Evolutionary conservation across 2,888 invertebrate species (phyloP).

Genomic region (Tipula unca): DNA sequence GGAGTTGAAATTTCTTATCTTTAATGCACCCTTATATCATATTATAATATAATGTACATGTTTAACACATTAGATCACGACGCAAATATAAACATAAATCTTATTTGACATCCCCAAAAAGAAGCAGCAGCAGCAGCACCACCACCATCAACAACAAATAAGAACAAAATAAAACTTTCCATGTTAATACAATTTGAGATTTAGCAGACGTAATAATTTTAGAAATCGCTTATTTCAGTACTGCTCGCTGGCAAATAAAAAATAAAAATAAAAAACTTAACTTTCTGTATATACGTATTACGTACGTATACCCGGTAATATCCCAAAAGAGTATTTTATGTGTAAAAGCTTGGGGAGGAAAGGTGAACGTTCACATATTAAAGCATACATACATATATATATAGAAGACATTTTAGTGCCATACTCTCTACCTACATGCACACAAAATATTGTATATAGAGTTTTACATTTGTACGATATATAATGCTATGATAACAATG

Average conservation of each 20-base stretch:
- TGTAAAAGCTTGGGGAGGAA: neutral
- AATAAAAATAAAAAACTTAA: neutral
- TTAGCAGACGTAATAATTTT: neutral
- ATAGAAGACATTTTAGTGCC: neutral
- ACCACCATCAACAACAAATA: neutral
- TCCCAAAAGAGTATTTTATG: neutral
- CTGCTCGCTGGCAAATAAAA: neutral
- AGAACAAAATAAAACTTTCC: neutral
- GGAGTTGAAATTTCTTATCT: neutral
- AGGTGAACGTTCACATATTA: neutral
- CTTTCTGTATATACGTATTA: neutral
- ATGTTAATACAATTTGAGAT: neutral
- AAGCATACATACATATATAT: too few species aligned
- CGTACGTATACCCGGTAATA: neutral
- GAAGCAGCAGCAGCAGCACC: neutral
- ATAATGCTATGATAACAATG: neutral
- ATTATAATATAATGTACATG: neutral
- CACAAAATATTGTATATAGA: neutral
- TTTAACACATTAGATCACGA: neutral
- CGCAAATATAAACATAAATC: neutral
- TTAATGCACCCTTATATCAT: neutral
- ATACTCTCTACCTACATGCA: neutral
- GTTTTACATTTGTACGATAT: neutral
- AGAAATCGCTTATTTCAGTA: neutral
- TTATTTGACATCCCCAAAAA: neutral